Evolutionary conservation across 2,797 vertebrate genomes (phyloP).

Genomic region (Gephyroberyx darwinii): DNA sequence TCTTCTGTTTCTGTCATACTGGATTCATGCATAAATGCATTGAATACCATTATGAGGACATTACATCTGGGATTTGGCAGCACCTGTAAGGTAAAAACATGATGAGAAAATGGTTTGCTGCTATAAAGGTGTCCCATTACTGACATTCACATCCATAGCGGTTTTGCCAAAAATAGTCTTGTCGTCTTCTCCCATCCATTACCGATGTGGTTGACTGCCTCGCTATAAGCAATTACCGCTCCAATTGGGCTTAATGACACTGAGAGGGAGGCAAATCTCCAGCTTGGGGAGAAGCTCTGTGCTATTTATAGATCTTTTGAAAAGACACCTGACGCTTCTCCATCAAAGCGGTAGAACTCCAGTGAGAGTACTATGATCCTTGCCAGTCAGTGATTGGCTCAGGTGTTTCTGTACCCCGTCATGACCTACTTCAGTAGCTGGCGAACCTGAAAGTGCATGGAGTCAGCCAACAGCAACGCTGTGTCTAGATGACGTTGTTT

Average conservation of each 20-base stretch:
- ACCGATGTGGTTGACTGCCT: slow-evolving; percentile 71
- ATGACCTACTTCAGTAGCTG: slow-evolving; percentile 56
- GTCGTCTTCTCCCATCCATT: slow-evolving; percentile 69
- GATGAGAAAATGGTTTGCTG: slow-evolving; percentile 41
- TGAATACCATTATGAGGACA: slow-evolving; percentile 34
- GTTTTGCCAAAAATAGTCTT: slow-evolving; percentile 64
- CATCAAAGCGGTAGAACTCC: slow-evolving; percentile 54
- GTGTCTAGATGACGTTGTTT: background rate
- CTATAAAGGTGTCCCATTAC: slow-evolving; percentile 45
- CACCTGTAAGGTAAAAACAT: slow-evolving; percentile 42
- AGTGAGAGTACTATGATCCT: slow-evolving; percentile 36
- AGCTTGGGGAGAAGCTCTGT: slow-evolving; percentile 65
- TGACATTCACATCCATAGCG: slow-evolving; percentile 28
- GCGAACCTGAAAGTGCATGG: slow-evolving; percentile 17
- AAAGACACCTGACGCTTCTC: slow-evolving; percentile 72
- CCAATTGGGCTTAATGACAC: slow-evolving; percentile 79
- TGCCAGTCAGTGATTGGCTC: slow-evolving; percentile 50
- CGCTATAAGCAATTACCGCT: slow-evolving; percentile 77
- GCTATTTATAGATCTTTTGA: slow-evolving; percentile 78
- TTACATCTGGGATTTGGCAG: slow-evolving; percentile 38
- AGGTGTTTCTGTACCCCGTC: slow-evolving; percentile 46
- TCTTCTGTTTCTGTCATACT: background rate
- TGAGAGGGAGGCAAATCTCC: slow-evolving; percentile 67
- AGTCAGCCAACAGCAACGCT: slow-evolving; percentile 15
- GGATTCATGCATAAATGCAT: slow-evolving; percentile 45